phyloP scores from a whole-genome alignment of 92 coral and sea anemone species.

The Zoanthus solanderi region DNA sequence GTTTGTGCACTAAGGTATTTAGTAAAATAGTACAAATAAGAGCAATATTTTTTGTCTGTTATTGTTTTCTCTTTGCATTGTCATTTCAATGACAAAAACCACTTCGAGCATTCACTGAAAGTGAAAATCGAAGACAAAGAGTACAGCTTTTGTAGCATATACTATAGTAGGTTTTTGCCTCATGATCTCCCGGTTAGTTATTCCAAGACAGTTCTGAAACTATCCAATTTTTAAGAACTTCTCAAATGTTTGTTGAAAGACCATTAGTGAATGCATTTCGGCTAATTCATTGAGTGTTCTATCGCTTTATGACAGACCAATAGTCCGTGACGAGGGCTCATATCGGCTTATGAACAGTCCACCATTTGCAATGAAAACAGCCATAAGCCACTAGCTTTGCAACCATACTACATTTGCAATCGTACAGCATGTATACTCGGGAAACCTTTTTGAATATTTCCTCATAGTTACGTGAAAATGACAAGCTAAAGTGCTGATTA shows the following conservation, averaged over 20 bases:
- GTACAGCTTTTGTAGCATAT: neutral
- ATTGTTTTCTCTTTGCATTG: conserved; percentile 14
- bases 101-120: neutral
- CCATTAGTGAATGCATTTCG: conserved; percentile 50
- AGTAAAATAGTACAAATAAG: neutral
- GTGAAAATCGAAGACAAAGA: neutral
- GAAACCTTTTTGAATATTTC: conserved; percentile 30
- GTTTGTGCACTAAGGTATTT: neutral
- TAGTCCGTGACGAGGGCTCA: conserved; percentile 41
- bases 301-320: conserved; percentile 36
- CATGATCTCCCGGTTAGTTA: neutral
- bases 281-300: conserved; percentile 33
- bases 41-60: neutral
- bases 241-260: conserved; percentile 48
- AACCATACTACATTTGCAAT: neutral
- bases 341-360: neutral
- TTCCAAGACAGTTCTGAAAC: conserved; percentile 5
- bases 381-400: neutral
- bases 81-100: conserved; percentile 14
- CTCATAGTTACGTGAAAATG: conserved; percentile 34
- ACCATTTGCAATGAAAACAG: neutral
- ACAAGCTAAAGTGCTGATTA: conserved; percentile 45
- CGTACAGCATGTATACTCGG: neutral
- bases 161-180: neutral
- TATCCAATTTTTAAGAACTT: conserved; percentile 36